A percentile compares a stretch with the other conserved stretches of the same genome.
Conservation (phyloP, 2,113 vertebrate genomes). For the Oreochromis tanganicae region DNA sequence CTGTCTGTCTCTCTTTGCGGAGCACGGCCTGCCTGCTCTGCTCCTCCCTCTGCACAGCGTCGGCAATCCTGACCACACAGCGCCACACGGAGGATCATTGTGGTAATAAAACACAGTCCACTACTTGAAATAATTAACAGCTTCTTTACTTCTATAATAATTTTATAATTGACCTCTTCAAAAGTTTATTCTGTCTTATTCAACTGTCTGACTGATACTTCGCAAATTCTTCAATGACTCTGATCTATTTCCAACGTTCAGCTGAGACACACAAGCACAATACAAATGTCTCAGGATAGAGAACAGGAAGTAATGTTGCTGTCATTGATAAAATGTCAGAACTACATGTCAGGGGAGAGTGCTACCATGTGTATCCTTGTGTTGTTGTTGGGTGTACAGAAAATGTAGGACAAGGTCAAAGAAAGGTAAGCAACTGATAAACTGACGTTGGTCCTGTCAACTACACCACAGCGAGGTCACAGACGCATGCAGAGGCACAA, state of each 20-base stretch:
- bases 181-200: neutral
- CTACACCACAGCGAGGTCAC: rapidly evolving
- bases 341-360: neutral
- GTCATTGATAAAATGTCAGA: neutral
- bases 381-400: neutral
- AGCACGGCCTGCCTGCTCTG: neutral
- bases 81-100: conserved; percentile 59
- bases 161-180: neutral
- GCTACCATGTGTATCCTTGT: neutral
- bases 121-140: neutral
- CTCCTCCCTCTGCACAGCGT: neutral
- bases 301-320: neutral
- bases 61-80: conserved; percentile 70
- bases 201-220: neutral
- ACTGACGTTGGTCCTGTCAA: neutral
- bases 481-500: neutral
- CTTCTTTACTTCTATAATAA: neutral
- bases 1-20: neutral
- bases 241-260: neutral
- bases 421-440: neutral
- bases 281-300: neutral
- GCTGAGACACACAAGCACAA: neutral
- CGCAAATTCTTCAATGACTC: neutral
- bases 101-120: neutral
- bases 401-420: neutral